phyloP scores from a whole-genome alignment of 2,797 vertebrate genomes.

The Myioborus miniatus region DNA sequence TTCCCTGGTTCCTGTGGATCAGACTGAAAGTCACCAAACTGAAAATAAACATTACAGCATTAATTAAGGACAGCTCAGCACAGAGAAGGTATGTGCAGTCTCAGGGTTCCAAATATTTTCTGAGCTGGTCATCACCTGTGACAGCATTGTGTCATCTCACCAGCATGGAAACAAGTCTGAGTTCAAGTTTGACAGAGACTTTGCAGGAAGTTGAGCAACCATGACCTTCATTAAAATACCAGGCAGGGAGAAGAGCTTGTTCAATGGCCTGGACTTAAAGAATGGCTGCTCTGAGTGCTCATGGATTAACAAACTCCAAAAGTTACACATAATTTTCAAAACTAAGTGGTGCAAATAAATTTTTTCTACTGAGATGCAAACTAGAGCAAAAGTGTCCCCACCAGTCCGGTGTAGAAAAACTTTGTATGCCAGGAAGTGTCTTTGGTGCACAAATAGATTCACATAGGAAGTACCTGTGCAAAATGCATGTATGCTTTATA shows the following conservation, averaged over 20 bases:
- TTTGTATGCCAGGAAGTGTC: neutral
- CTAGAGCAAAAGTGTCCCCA: neutral
- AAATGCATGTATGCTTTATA: neutral
- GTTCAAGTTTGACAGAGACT: neutral
- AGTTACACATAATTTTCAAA: neutral
- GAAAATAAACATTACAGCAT: neutral
- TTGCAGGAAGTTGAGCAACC: neutral
- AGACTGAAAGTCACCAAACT: slow-evolving; percentile 15
- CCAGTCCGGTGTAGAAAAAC: neutral
- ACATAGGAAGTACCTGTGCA: neutral
- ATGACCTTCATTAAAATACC: neutral
- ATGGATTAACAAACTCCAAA: neutral
- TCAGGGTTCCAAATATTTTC: neutral
- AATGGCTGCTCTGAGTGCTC: neutral
- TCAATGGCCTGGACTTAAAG: neutral
- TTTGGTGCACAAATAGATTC: neutral
- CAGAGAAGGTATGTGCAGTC: neutral
- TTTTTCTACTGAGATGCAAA: neutral
- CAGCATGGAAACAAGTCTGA: neutral
- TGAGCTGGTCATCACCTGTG: neutral
- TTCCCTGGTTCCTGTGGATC: neutral
- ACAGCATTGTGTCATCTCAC: neutral
- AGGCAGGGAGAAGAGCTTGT: neutral
- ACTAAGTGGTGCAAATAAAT: neutral
- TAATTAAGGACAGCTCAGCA: neutral